Conservation (phyloP, 37 sponge, comb jelly and placozoan species). For the Lycopodina hypogea region DNA sequence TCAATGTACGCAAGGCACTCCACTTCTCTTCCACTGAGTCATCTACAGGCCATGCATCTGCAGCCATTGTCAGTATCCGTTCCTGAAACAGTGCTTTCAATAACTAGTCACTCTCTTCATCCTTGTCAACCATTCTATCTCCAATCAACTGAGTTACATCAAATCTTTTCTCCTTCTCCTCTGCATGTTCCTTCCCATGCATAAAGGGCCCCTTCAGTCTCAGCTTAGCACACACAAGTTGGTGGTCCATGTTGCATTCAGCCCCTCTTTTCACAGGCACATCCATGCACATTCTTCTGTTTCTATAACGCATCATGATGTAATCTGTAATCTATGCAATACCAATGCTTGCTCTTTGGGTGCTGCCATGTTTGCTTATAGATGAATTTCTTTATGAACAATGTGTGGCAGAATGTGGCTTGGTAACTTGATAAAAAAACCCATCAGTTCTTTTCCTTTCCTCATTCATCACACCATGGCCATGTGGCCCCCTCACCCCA, state of each 20-base stretch:
- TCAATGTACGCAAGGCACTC: not conserved
- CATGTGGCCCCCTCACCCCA: too few relatives aligned
- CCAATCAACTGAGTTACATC: conserved; percentile 1
- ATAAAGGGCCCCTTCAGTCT: not conserved
- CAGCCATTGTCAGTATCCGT: not conserved
- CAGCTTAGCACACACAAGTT: not conserved
- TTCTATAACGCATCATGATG: not conserved
- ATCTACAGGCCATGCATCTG: not conserved
- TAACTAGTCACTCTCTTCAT: not conserved
- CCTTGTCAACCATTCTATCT: not conserved
- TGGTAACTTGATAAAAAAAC: not conserved
- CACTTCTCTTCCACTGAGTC: not conserved
- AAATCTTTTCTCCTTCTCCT: too few relatives aligned
- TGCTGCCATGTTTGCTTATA: conserved; percentile 44
- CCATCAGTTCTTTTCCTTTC: not conserved
- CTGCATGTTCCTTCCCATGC: not conserved
- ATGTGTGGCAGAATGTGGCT: conserved; percentile 27
- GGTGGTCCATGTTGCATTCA: conserved; percentile 32
- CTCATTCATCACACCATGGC: not conserved
- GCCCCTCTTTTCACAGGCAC: conserved; percentile 24
- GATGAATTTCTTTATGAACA: conserved; percentile 32
- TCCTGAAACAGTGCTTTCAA: not conserved
- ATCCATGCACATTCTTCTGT: not conserved
- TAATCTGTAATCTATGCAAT: conserved; percentile 33
- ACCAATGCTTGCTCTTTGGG: conserved; percentile 23